Conservation (phyloP, 2,797 vertebrate genomes). For the Leuciscus waleckii region DNA sequence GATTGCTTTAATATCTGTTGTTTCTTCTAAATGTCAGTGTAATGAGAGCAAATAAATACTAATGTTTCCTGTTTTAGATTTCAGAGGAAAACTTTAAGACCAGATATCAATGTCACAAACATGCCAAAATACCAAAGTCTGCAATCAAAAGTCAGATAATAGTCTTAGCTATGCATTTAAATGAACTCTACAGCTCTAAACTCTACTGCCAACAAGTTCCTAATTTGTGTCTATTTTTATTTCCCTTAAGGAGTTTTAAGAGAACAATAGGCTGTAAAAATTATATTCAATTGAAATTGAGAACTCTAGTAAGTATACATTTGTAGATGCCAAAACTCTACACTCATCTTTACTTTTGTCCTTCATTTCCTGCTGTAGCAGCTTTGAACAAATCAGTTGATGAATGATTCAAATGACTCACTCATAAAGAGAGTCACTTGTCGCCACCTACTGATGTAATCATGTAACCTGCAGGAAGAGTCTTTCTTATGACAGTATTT, state of each 20-base stretch:
- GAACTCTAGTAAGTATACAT: too few relatives aligned
- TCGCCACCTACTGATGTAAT: neutral
- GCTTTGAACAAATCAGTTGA: neutral
- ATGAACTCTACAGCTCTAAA: neutral
- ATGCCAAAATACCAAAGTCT: neutral
- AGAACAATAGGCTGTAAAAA: neutral
- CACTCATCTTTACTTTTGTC: too few relatives aligned
- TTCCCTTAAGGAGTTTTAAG: neutral
- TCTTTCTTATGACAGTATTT: neutral
- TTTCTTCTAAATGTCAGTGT: neutral
- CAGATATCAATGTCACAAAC: neutral
- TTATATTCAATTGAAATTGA: neutral
- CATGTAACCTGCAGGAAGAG: neutral
- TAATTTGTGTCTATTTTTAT: neutral
- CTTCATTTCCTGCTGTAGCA: too few relatives aligned
- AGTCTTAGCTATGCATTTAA: neutral
- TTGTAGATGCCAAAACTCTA: too few relatives aligned
- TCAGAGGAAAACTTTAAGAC: neutral
- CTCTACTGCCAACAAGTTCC: neutral
- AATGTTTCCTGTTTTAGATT: neutral
- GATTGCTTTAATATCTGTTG: neutral
- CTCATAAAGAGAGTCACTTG: neutral
- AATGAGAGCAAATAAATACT: neutral
- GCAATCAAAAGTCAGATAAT: neutral
- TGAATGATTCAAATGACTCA: neutral